phyloP scores from a whole-genome alignment of 37 sponge, comb jelly and placozoan genomes.

The Halisarca cf. caerulea region DNA sequence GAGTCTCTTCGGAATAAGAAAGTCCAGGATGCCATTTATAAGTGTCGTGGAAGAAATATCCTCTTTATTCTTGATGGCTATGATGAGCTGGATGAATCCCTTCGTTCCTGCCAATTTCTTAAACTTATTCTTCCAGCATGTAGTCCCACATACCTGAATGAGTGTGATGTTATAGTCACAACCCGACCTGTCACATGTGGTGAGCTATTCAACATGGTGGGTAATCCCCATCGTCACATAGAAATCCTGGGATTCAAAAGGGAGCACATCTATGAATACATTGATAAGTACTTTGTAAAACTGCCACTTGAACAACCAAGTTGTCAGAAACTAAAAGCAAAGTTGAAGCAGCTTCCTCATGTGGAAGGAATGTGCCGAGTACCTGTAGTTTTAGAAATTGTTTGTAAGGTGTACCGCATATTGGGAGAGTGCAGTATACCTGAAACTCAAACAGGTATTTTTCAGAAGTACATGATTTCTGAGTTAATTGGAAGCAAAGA shows the following conservation, averaged over 20 bases:
- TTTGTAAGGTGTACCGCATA: background rate
- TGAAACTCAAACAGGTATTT: background rate
- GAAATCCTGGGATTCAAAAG: conserved; percentile 7
- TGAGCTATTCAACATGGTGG: background rate
- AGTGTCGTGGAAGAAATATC: background rate
- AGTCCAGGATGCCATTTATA: background rate
- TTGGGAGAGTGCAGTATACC: background rate
- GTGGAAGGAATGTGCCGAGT: background rate
- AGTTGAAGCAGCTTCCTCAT: background rate
- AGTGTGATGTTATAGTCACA: conserved; percentile 18
- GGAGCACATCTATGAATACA: background rate
- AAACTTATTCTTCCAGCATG: background rate
- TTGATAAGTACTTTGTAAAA: background rate
- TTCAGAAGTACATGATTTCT: background rate
- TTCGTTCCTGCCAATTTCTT: background rate
- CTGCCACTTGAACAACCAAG: too few relatives aligned
- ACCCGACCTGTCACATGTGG: background rate
- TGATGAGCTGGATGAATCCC: background rate
- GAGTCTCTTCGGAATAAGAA: background rate
- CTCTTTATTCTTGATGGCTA: background rate
- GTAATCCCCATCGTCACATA: background rate
- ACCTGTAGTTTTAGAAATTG: conserved; percentile 3
- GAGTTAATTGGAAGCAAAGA: background rate
- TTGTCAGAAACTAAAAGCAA: background rate
- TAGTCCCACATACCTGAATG: background rate